Evolutionary conservation across 2,797 vertebrate genomes (phyloP).

Genomic region (Semotilus atromaculatus): DNA sequence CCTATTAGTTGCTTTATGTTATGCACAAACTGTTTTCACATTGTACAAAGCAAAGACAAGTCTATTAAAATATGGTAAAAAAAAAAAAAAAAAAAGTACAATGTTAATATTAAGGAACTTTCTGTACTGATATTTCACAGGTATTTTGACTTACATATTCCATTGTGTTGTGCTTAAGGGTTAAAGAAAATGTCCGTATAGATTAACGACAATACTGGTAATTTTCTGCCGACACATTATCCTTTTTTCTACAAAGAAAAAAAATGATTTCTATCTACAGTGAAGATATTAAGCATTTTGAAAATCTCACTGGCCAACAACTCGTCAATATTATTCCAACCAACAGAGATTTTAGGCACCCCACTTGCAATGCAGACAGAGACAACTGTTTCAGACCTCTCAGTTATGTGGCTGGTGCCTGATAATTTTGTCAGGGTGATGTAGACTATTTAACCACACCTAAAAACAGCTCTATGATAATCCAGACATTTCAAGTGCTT

Average conservation of each 20-base stretch:
- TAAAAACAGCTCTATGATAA: slow-evolving; percentile 79
- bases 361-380: slow-evolving; percentile 65
- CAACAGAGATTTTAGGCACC: slow-evolving; percentile 70
- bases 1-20: no score
- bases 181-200: neutral
- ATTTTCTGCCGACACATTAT: neutral
- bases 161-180: neutral
- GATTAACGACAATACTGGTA: neutral
- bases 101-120: neutral
- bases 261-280: neutral
- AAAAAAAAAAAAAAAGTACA: no score
- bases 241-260: neutral
- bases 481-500: slow-evolving; percentile 79
- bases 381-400: slow-evolving; percentile 72
- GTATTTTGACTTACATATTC: neutral
- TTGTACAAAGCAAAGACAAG: neutral
- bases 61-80: neutral
- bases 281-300: neutral
- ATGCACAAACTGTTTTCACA: neutral
- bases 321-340: neutral
- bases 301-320: slow-evolving; percentile 11
- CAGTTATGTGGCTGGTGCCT: slow-evolving; percentile 70
- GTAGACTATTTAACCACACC: slow-evolving; percentile 72
- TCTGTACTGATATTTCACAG: neutral
- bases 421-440: slow-evolving; percentile 80